Conservation (phyloP, 2,888 invertebrate species). For the Philhelius pedissequus region DNA sequence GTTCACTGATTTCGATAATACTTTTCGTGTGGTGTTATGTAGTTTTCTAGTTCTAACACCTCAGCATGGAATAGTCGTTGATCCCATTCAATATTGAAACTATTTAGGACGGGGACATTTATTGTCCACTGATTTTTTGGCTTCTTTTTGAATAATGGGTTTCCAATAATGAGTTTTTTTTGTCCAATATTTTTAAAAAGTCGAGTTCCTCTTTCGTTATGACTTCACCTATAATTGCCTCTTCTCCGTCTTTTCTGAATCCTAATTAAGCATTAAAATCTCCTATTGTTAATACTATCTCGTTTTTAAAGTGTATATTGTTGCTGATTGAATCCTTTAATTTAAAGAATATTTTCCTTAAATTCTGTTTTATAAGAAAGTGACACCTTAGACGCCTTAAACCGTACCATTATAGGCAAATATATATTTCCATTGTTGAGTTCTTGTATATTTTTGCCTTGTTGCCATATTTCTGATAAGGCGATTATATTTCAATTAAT, state of each 20-base stretch:
- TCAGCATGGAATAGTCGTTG: background rate
- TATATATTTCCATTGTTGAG: background rate
- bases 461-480: background rate
- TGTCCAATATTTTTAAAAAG: too few species aligned
- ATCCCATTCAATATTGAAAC: too few species aligned
- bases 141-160: background rate
- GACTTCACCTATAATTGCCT: too few species aligned
- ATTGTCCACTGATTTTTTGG: background rate
- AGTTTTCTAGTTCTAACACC: background rate
- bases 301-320: background rate
- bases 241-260: too few species aligned
- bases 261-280: too few species aligned
- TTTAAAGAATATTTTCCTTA: background rate
- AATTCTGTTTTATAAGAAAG: too few species aligned
- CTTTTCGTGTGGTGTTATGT: background rate
- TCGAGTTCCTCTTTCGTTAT: too few species aligned
- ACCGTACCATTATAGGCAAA: background rate
- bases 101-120: too few species aligned
- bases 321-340: background rate
- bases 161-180: too few species aligned
- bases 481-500: background rate
- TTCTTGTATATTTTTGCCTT: background rate
- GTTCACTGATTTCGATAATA: slow-evolving; percentile 15
- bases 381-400: background rate
- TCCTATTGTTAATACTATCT: background rate